Conservation (phyloP, 2,113 vertebrate genomes). For the Aegithalos caudatus region DNA sequence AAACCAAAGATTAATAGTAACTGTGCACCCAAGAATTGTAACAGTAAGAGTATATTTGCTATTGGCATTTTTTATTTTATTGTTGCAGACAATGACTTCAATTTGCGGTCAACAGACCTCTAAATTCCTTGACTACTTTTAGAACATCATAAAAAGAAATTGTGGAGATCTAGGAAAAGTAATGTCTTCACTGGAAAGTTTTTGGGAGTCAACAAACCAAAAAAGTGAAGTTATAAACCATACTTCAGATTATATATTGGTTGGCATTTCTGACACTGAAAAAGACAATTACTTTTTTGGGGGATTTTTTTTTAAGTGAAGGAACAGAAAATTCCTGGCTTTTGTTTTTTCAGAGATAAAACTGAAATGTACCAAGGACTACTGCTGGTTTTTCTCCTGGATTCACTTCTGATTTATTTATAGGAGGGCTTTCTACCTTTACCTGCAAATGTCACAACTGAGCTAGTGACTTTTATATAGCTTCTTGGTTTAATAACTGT, state of each 20-base stretch:
- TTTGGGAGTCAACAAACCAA: not conserved
- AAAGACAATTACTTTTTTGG: not conserved
- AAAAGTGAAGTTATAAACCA: not conserved
- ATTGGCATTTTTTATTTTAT: not conserved
- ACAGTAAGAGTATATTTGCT: not conserved
- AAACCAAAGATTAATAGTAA: not conserved
- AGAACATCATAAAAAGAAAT: not conserved
- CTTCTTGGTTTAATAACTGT: slow-evolving; percentile 54
- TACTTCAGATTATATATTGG: not conserved
- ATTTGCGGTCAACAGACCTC: not conserved
- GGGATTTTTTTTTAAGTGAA: not conserved
- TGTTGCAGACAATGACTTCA: not conserved
- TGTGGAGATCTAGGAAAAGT: not conserved
- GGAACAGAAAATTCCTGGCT: not conserved
- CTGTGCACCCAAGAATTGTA: not conserved
- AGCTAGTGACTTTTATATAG: slow-evolving; percentile 16
- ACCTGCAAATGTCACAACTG: slow-evolving; percentile 36
- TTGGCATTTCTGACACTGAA: not conserved
- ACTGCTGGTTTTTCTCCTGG: not conserved
- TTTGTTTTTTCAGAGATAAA: slow-evolving; percentile 33
- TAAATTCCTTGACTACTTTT: not conserved
- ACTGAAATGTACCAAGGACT: not conserved
- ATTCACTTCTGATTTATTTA: slow-evolving; percentile 33
- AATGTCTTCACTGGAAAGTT: not conserved
- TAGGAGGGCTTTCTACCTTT: slow-evolving; percentile 1